Conservation (phyloP, 2,797 vertebrate species). For the Threskiornis aethiopicus region DNA sequence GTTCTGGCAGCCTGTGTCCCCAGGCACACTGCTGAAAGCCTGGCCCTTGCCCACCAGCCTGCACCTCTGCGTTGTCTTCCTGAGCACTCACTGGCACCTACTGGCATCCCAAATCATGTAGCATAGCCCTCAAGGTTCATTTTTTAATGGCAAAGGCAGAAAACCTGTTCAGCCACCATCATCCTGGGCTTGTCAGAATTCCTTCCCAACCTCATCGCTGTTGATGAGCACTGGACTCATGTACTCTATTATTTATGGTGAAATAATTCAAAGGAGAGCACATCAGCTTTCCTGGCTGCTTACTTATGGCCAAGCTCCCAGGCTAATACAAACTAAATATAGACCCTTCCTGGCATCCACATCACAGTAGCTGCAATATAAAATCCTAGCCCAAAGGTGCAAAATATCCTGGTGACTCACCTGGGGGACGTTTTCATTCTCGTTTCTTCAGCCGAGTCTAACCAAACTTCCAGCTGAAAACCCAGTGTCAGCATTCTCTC, state of each 20-base stretch:
- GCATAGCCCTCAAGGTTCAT: background rate
- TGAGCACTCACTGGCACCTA: background rate
- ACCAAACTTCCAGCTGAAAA: background rate
- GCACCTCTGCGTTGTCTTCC: rapidly evolving
- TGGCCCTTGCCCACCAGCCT: background rate
- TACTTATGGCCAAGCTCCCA: background rate
- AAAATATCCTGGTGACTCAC: background rate
- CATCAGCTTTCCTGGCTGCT: background rate
- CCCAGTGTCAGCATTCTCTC: background rate
- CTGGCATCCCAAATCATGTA: background rate
- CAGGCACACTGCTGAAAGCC: rapidly evolving
- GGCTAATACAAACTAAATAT: background rate
- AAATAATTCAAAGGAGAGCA: background rate
- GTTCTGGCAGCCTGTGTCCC: background rate
- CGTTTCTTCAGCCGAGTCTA: background rate
- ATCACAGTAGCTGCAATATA: background rate
- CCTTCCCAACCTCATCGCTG: background rate
- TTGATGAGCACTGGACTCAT: background rate
- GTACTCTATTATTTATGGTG: background rate
- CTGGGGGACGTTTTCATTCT: background rate
- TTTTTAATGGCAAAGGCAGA: background rate
- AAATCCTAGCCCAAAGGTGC: background rate
- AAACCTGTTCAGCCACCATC: background rate
- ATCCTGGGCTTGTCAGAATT: background rate
- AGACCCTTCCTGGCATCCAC: background rate